A percentile compares a stretch with the other conserved stretches of the same genome.
Evolutionary conservation across 1,140 invertebrate species (phyloP).

Genomic region (Ylistrum balloti): DNA sequence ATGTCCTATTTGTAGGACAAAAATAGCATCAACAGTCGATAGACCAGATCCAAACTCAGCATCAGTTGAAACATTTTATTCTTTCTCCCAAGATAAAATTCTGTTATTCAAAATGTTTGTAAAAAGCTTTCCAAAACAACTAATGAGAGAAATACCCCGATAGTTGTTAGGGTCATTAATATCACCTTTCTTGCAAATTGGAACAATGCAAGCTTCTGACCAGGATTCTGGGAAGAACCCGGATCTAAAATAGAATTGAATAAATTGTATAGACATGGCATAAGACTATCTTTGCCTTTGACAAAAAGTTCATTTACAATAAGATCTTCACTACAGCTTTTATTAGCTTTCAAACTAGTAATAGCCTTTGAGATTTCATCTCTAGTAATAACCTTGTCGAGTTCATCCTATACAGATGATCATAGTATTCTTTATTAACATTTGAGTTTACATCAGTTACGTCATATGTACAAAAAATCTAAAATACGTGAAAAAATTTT

Average conservation of each 20-base stretch:
- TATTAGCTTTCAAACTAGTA: too few species aligned
- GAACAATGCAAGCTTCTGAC: slow-evolving; percentile 41
- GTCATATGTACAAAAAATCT: background rate
- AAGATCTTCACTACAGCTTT: too few species aligned
- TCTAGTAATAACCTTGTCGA: too few species aligned
- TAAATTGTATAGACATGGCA: too few species aligned
- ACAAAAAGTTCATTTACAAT: background rate
- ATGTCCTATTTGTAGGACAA: slow-evolving; percentile 55
- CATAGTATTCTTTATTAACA: background rate
- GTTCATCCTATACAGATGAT: background rate
- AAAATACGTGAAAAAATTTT: slow-evolving; percentile 41
- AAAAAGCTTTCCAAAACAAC: slow-evolving; percentile 59
- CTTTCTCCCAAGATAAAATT: slow-evolving; percentile 47
- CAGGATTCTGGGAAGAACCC: slow-evolving; percentile 50
- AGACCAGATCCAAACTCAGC: slow-evolving; percentile 57
- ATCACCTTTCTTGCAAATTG: too few species aligned
- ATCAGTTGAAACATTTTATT: slow-evolving; percentile 47
- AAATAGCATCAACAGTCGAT: slow-evolving; percentile 57
- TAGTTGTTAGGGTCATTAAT: too few species aligned
- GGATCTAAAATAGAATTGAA: slow-evolving; percentile 50
- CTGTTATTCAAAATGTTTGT: slow-evolving; percentile 55
- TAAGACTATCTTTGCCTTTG: background rate
- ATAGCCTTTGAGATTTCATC: too few species aligned
- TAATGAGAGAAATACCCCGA: slow-evolving; percentile 55
- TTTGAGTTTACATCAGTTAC: background rate